These are phyloP conservation scores for Holacanthella duospinosa DNA, from an alignment of 2,888 invertebrate species.

Conservation along the genomic window DNA sequence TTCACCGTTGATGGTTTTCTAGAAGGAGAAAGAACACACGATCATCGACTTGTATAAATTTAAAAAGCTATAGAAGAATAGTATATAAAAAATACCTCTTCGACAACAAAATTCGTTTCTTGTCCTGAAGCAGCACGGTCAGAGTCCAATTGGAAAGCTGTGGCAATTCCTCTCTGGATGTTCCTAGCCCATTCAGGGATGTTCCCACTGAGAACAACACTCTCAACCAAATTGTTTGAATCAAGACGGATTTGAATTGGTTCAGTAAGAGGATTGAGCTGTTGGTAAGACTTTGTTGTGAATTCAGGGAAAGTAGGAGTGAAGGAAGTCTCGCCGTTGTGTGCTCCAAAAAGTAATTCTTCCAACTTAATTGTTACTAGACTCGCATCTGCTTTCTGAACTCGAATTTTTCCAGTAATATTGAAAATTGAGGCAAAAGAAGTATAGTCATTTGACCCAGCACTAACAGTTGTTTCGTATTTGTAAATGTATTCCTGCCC, in stretches of 20 bases:
- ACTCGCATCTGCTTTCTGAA: slow-evolving; percentile 23
- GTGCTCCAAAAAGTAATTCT: slow-evolving; percentile 27
- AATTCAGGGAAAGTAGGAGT: slow-evolving; percentile 10
- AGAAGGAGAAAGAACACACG: slow-evolving; percentile 3
- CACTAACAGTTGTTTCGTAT: slow-evolving; percentile 21
- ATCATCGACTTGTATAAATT: neutral
- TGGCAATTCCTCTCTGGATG: slow-evolving; percentile 35
- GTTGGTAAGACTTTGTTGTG: slow-evolving; percentile 22
- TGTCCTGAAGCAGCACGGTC: slow-evolving; percentile 2
- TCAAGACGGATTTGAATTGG: slow-evolving; percentile 32
- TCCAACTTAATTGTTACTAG: slow-evolving; percentile 26
- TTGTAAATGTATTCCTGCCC: slow-evolving; percentile 35
- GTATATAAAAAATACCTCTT: slow-evolving; percentile 23
- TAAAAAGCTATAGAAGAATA: neutral
- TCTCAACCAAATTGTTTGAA: slow-evolving; percentile 19
- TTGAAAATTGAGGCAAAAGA: slow-evolving; percentile 30
- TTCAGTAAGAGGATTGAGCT: slow-evolving; percentile 31
- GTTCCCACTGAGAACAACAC: slow-evolving; percentile 25
- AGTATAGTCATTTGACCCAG: slow-evolving; percentile 35
- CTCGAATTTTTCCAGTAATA: slow-evolving; percentile 30
- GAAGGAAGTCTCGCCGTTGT: slow-evolving; percentile 29
- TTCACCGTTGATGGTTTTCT: slow-evolving; percentile 36
- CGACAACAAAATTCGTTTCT: slow-evolving; percentile 15
- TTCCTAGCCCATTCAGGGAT: slow-evolving; percentile 35
- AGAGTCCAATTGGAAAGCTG: slow-evolving; percentile 29